These are phyloP conservation scores for Osmerus mordax DNA, from an alignment of 2,113 vertebrate genomes.

Conservation along the genomic window DNA sequence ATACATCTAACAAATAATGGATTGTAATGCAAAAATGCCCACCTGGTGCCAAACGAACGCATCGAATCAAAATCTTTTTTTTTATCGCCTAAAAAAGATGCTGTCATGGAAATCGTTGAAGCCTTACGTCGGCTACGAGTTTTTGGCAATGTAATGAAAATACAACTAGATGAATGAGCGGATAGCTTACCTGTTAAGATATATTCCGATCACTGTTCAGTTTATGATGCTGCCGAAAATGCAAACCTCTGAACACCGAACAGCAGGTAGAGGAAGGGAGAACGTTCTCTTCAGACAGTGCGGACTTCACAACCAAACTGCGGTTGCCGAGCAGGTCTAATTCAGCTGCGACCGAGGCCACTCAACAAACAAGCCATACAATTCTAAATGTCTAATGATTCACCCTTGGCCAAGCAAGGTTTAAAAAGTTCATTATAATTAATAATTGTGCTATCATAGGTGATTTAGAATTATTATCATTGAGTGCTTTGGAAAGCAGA, in stretches of 20 bases:
- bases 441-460: no score
- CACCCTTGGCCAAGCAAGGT: no score
- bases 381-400: no score
- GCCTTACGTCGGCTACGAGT: no score
- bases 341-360: no score
- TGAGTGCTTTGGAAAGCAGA: no score
- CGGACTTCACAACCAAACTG: constrained; percentile 29
- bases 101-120: no score
- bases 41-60: neutral
- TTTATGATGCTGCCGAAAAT: constrained; percentile 6
- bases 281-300: constrained; percentile 16
- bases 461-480: no score
- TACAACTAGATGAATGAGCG: no score
- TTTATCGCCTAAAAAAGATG: neutral
- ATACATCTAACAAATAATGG: neutral
- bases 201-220: neutral
- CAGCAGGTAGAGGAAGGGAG: constrained; percentile 40
- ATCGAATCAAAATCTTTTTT: neutral
- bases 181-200: constrained; percentile 12
- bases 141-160: no score
- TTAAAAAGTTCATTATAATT: no score
- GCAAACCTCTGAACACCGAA: constrained; percentile 19
- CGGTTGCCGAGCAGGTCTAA: neutral
- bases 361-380: no score
- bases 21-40: neutral